A percentile compares a stretch with the other conserved stretches of the same genome.
phyloP scores from a whole-genome alignment of 2,797 vertebrate genomes.

The Acrossocheilus wenchowensis region DNA sequence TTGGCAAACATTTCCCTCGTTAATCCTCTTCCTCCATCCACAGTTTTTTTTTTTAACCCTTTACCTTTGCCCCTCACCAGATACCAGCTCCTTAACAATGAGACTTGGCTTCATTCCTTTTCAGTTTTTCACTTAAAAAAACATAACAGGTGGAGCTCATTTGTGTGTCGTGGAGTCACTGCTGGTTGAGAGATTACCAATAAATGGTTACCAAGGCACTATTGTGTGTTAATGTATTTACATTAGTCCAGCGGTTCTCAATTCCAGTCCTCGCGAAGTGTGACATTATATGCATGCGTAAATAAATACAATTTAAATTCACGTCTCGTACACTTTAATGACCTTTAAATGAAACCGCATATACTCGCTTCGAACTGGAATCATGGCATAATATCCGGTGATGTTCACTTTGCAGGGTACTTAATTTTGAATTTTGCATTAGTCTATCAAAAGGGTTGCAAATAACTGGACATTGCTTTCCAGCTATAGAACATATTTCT shows the following conservation, averaged over 20 bases:
- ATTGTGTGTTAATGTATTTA: neutral
- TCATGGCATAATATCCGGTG: too few relatives aligned
- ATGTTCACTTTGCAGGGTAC: too few relatives aligned
- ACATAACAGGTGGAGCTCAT: neutral
- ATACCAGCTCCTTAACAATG: constrained; percentile 17
- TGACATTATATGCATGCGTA: too few relatives aligned
- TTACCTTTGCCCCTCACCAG: neutral
- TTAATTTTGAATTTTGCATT: too few relatives aligned
- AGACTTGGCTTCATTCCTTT: constrained; percentile 5
- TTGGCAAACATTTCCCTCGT: constrained; percentile 23
- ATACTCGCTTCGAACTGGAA: too few relatives aligned
- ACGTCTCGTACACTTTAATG: too few relatives aligned
- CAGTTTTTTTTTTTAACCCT: neutral
- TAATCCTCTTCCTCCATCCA: neutral
- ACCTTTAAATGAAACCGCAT: too few relatives aligned
- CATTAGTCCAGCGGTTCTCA: neutral
- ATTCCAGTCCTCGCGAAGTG: too few relatives aligned
- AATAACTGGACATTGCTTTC: neutral
- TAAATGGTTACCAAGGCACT: neutral
- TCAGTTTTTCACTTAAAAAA: neutral
- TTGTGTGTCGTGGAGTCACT: neutral
- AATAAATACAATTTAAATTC: too few relatives aligned
- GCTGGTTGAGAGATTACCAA: neutral
- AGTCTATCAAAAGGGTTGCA: neutral
- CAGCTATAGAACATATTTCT: neutral